Base-by-base conservation (phyloP, 2,113 vertebrate genomes). In the Gobio gobio region DNA sequence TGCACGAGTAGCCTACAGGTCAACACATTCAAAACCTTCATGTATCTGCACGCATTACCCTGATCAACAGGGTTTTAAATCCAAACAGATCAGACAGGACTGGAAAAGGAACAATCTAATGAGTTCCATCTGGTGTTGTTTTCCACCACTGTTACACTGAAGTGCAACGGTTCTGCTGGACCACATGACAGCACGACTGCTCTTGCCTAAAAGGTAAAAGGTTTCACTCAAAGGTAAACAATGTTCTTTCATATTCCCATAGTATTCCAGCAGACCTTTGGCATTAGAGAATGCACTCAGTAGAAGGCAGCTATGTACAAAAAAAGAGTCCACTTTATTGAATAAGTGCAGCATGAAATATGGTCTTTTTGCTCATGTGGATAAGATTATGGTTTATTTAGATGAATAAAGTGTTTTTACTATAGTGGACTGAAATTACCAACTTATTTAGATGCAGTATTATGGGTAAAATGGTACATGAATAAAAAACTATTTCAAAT, bases 91-190 rank as follows among this genome's bases (percentile, higher is more conserved):
- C 84, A 86, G 87, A 87, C 85, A 72, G 77, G 73, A 45, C 63
- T 79, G 58, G 80, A 76, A 22, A n/a, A 26, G 18, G 43, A 66
- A 81, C 36, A 51, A 75, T 59, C 83, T 85, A 89, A 90, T 85
- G 89, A 78, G 59, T 86, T 88, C 88, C 88, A 90, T 89, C 85
- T 90, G 88, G 84, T 66, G 66, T 83, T 88, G 68, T 75, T 83
- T 76, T 87, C 47, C 43, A 86, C 29, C 59, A 43, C 70, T 66
- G 47, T 83, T 76, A 82, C 7, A 70, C 22, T 83, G 63, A 45
- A 66, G 9, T 81, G 83, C 36, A 75, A 16, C 4, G 22, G 22
- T 24, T 51, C 12, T 36, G 22, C 54, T 20, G 45, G 26, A 22
- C 26, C 56, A 6, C 43, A 13, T 64, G 74, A 54, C 73, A 84